Conservation (phyloP, 2,888 invertebrate genomes). For the Amblyjoppa fuscipennis region DNA sequence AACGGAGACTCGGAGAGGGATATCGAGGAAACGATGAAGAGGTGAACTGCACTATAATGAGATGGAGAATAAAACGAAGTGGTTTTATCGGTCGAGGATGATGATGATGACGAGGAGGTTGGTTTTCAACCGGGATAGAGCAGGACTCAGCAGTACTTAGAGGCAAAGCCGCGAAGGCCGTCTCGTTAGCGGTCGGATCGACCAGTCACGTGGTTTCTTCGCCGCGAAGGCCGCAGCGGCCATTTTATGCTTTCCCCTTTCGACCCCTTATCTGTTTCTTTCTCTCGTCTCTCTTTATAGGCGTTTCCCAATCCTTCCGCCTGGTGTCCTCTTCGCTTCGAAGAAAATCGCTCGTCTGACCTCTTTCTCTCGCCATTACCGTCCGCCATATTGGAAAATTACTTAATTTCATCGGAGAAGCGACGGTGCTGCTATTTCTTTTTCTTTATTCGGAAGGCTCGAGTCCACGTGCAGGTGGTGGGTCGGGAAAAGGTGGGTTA, state of each 20-base stretch:
- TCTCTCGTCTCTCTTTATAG: constrained; percentile 24
- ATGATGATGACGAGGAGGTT: constrained; percentile 21
- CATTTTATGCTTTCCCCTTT: constrained; percentile 18
- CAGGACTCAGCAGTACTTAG: constrained; percentile 28
- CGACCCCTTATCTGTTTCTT: neutral
- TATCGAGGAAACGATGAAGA: neutral
- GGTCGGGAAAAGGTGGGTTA: constrained; percentile 17
- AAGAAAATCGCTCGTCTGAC: constrained; percentile 42
- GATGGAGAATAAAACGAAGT: constrained; percentile 41
- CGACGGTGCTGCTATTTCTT: constrained; percentile 11
- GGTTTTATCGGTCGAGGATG: constrained; percentile 31
- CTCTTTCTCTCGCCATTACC: constrained; percentile 29
- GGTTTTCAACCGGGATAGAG: constrained; percentile 19
- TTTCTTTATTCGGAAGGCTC: constrained; percentile 5
- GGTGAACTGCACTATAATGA: constrained; percentile 33
- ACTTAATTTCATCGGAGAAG: constrained; percentile 48
- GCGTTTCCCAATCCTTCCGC: neutral
- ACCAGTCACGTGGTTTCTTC: constrained; percentile 35
- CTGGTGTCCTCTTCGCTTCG: constrained; percentile 21
- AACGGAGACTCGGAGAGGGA: neutral
- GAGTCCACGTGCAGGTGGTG: neutral
- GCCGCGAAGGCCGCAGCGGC: constrained; percentile 6
- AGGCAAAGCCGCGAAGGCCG: constrained; percentile 23
- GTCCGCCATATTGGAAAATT: constrained; percentile 46
- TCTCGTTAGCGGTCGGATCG: constrained; percentile 44